Evolutionary conservation across 2,113 vertebrate species (phyloP).

Genomic region (Mirounga angustirostris): DNA sequence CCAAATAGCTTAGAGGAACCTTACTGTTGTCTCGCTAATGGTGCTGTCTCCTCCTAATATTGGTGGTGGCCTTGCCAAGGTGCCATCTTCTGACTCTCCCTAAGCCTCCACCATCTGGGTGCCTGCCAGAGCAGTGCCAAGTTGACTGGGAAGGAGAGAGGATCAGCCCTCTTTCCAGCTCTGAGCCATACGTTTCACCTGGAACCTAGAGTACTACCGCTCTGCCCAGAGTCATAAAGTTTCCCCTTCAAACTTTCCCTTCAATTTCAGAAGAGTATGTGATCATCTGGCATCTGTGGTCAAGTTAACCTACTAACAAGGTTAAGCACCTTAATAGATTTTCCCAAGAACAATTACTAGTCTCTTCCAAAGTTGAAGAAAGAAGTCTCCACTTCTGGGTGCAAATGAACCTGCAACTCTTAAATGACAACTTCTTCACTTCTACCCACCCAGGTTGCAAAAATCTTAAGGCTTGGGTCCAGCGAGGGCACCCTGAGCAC

Average conservation of each 20-base stretch:
- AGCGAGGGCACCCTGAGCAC: not conserved
- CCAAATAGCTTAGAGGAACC: not conserved
- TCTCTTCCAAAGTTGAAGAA: slow-evolving; percentile 13
- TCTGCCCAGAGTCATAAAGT: not conserved
- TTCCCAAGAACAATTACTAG: not conserved
- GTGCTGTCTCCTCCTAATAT: not conserved
- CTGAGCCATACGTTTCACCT: not conserved
- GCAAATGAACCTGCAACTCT: not conserved
- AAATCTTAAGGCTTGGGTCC: not conserved
- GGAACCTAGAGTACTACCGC: not conserved
- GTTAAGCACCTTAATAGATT: not conserved
- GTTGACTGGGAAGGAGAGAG: not conserved
- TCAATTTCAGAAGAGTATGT: slow-evolving; percentile 5
- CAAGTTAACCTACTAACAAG: not conserved
- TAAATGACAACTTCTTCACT: not conserved
- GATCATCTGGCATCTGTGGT: not conserved
- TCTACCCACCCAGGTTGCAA: not conserved
- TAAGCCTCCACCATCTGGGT: not conserved
- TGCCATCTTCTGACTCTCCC: not conserved
- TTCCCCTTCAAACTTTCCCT: not conserved
- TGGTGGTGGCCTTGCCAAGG: not conserved
- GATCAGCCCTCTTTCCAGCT: not conserved
- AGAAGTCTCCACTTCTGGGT: not conserved
- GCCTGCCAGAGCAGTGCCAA: not conserved
- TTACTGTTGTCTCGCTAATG: not conserved